phyloP scores from a whole-genome alignment of 2,888 invertebrate genomes.

The Acanthosoma haemorrhoidale region DNA sequence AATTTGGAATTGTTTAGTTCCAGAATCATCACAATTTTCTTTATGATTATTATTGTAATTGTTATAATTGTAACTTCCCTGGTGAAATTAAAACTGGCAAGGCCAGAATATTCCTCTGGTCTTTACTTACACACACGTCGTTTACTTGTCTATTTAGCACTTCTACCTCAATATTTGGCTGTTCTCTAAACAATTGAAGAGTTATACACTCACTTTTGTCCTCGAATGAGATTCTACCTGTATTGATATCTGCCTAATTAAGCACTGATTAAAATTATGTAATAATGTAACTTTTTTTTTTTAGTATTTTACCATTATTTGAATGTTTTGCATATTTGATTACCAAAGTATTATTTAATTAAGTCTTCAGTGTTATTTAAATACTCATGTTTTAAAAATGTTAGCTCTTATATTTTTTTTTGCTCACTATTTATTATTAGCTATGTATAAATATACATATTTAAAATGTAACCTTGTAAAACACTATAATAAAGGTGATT shows the following conservation, averaged over 20 bases:
- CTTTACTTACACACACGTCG: too few relatives aligned
- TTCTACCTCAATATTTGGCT: neutral
- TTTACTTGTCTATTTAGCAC: neutral
- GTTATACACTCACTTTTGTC: too few relatives aligned
- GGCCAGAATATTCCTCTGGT: too few relatives aligned
- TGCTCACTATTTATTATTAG: neutral
- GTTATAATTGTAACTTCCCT: too few relatives aligned
- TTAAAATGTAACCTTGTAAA: too few relatives aligned
- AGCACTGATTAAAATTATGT: neutral
- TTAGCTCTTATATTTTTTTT: neutral
- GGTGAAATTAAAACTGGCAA: too few relatives aligned
- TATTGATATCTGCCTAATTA: too few relatives aligned
- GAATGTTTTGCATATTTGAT: neutral
- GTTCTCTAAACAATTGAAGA: too few relatives aligned
- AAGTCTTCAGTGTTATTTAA: neutral
- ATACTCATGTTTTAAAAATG: neutral
- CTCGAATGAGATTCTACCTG: too few relatives aligned
- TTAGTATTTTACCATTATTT: neutral
- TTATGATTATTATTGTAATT: too few relatives aligned
- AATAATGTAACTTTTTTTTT: neutral
- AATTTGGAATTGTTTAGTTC: neutral
- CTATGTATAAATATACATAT: too few relatives aligned
- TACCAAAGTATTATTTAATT: constrained; percentile 10
- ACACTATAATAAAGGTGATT: too few relatives aligned
- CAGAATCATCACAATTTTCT: neutral